Evolutionary conservation across 2,888 invertebrate genomes (phyloP).

Genomic region (Philereme transversata): DNA sequence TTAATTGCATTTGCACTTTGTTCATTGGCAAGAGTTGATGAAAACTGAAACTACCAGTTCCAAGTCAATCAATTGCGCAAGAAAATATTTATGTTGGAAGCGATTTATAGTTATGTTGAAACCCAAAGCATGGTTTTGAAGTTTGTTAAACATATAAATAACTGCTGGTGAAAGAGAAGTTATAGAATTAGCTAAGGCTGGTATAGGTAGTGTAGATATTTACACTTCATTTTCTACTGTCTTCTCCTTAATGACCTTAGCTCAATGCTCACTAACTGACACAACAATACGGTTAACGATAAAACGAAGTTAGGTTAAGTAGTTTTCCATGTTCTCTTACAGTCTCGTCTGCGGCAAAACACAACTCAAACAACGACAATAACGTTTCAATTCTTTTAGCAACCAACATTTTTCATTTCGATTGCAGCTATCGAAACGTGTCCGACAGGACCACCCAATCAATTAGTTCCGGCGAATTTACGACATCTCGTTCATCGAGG

Average conservation of each 20-base stretch:
- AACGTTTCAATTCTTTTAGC: slow-evolving; percentile 50
- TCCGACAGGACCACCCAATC: slow-evolving; percentile 51
- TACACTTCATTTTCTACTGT: neutral
- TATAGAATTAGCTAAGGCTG: too few relatives aligned
- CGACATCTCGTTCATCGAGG: slow-evolving; percentile 58
- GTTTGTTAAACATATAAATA: too few relatives aligned
- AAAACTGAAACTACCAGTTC: slow-evolving; percentile 6
- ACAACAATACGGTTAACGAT: slow-evolving; percentile 74
- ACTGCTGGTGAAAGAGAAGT: too few relatives aligned
- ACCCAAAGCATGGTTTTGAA: too few relatives aligned
- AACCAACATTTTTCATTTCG: slow-evolving; percentile 47
- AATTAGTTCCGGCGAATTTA: slow-evolving; percentile 61
- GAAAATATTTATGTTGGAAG: neutral
- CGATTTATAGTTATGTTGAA: too few relatives aligned
- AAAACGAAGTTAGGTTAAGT: slow-evolving; percentile 78
- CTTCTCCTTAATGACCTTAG: slow-evolving; percentile 55
- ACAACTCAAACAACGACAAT: slow-evolving; percentile 47
- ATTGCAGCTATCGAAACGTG: slow-evolving; percentile 49
- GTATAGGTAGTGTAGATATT: neutral
- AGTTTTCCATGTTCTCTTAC: slow-evolving; percentile 74
- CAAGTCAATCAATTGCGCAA: neutral
- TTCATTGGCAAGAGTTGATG: slow-evolving; percentile 36
- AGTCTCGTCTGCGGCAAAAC: slow-evolving; percentile 58
- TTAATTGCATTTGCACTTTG: slow-evolving; percentile 39
- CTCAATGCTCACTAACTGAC: slow-evolving; percentile 62